Conservation (phyloP, 2,113 vertebrate species). For the Seriola dumerili region DNA sequence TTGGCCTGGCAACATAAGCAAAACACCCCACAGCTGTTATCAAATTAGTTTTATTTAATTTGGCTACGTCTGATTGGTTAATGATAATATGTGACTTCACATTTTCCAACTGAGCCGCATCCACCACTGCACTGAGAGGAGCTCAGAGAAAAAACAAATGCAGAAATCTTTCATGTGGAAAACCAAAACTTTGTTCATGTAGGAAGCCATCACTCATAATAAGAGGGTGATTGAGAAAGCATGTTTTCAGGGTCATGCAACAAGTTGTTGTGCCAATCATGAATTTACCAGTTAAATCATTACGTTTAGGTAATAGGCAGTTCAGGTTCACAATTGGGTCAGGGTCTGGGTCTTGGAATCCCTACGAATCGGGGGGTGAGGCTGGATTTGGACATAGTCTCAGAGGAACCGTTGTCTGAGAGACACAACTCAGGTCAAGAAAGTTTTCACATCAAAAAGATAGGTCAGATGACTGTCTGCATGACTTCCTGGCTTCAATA, state of each 20-base stretch:
- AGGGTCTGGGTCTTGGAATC: not conserved
- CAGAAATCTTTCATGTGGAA: not conserved
- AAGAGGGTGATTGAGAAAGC: no score
- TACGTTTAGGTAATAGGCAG: not conserved
- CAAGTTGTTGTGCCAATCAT: not conserved
- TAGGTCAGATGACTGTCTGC: constrained; percentile 8
- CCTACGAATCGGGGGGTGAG: not conserved
- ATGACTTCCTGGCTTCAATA: constrained; percentile 14
- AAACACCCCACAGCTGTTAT: not conserved
- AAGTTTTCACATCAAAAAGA: constrained; percentile 15
- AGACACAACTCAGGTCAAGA: not conserved
- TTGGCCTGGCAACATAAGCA: not conserved
- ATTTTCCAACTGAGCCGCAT: not conserved
- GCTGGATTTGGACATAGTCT: not conserved
- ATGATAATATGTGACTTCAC: not conserved
- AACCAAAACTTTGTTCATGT: not conserved
- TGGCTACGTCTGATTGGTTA: not conserved
- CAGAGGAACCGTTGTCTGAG: not conserved
- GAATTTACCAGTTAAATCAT: not conserved
- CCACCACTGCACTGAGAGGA: not conserved
- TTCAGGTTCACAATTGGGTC: not conserved
- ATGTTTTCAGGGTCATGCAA: not conserved
- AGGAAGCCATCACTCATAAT: not conserved
- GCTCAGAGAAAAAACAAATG: not conserved
- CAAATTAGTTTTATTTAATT: not conserved